These are phyloP conservation scores for Virgularia gustaviana DNA, from an alignment of 92 coral and sea anemone species.

Conservation along the genomic window DNA sequence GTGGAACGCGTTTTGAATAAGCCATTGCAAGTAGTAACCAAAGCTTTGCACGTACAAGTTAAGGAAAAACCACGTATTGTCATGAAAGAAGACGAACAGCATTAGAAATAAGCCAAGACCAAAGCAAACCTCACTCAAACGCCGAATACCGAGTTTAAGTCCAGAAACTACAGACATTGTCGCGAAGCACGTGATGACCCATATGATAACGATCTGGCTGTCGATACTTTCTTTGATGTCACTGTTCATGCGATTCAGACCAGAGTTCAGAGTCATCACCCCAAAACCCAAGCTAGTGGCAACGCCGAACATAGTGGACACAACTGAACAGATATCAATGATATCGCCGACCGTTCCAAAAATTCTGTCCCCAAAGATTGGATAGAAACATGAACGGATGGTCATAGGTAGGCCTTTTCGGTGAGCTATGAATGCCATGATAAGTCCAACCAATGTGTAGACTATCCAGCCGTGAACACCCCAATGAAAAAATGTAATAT, in stretches of 20 bases:
- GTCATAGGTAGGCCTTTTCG: constrained; percentile 83
- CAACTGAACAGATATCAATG: constrained; percentile 38
- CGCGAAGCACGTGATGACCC: constrained; percentile 45
- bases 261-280: constrained; percentile 40
- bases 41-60: constrained; percentile 45
- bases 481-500: constrained; percentile 84
- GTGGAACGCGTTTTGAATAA: constrained; percentile 50
- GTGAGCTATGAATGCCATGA: constrained; percentile 72
- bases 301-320: constrained; percentile 51
- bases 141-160: constrained; percentile 41
- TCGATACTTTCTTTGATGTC: constrained; percentile 22
- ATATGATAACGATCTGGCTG: constrained; percentile 46
- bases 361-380: constrained; percentile 35
- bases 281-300: constrained; percentile 50
- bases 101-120: constrained; percentile 49
- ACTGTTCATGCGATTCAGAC: constrained; percentile 34
- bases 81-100: constrained; percentile 45
- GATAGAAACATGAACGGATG: constrained; percentile 58
- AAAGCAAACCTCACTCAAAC: constrained; percentile 45
- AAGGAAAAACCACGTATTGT: constrained; percentile 50
- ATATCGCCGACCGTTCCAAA: constrained; percentile 32
- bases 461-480: constrained; percentile 95
- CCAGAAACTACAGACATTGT: constrained; percentile 48
- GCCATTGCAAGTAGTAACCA: constrained; percentile 50
- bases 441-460: constrained; percentile 72